phyloP scores from a whole-genome alignment of 2,888 invertebrate genomes.

The Dynastes tityus region DNA sequence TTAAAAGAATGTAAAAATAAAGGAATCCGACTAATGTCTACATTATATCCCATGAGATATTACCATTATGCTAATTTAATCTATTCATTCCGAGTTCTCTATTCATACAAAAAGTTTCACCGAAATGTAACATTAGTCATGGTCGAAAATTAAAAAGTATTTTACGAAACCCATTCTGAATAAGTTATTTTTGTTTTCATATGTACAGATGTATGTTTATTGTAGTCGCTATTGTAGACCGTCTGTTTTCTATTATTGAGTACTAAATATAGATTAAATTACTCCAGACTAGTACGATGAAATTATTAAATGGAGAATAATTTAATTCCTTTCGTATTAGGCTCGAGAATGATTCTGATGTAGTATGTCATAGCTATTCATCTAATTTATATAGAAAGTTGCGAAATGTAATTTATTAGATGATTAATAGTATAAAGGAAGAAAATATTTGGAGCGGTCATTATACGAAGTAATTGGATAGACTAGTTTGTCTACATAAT shows the following conservation, averaged over 20 bases:
- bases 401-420: conserved; percentile 14
- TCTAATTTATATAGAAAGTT: conserved; percentile 32
- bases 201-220: conserved; percentile 1
- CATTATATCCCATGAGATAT: conserved; percentile 57
- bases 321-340: not conserved
- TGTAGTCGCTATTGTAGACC: not conserved
- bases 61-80: conserved; percentile 52
- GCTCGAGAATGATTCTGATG: not conserved
- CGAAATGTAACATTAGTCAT: conserved; percentile 49
- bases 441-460: conserved; percentile 20
- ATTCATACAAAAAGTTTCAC: conserved; percentile 47
- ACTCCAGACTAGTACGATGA: not conserved
- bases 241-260: conserved; percentile 7
- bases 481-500: conserved; percentile 4
- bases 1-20: conserved; percentile 56
- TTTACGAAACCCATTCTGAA: conserved; percentile 46
- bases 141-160: conserved; percentile 45
- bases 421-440: not conserved
- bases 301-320: not conserved
- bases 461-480: conserved; percentile 21
- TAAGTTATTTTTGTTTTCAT: conserved; percentile 46
- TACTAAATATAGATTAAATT: conserved; percentile 10
- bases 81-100: conserved; percentile 48
- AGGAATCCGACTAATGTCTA: conserved; percentile 57
- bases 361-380: not conserved